A percentile compares a stretch with the other conserved stretches of the same genome.
These are phyloP conservation scores for Delphinus delphis DNA, from an alignment of 2,113 vertebrate genomes.

Conservation along the genomic window DNA sequence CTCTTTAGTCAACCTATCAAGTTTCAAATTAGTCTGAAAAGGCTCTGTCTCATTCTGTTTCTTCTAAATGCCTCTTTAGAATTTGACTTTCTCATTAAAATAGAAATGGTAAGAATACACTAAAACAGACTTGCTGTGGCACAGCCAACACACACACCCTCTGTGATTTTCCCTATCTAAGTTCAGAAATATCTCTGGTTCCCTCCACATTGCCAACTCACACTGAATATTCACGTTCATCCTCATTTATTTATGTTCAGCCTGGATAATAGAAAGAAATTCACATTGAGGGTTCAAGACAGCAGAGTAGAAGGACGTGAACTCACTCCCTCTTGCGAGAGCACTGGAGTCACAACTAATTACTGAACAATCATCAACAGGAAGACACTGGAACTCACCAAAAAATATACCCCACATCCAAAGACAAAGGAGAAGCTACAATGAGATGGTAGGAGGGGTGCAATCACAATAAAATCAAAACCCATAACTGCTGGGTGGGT, in stretches of 20 bases:
- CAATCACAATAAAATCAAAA: too few relatives aligned
- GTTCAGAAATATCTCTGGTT: neutral
- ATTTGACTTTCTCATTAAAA: slow-evolving; percentile 51
- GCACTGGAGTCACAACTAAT: too few relatives aligned
- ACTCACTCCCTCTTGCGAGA: too few relatives aligned
- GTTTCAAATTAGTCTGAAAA: slow-evolving; percentile 25
- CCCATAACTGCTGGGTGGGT: too few relatives aligned
- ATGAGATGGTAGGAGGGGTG: too few relatives aligned
- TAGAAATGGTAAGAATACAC: neutral
- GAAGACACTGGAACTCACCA: too few relatives aligned
- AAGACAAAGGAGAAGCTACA: too few relatives aligned
- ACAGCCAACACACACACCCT: neutral
- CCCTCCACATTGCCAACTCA: neutral
- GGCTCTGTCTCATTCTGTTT: slow-evolving; percentile 5
- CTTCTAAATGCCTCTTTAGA: slow-evolving; percentile 3
- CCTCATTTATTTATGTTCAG: neutral
- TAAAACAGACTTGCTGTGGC: neutral
- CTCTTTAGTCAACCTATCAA: neutral
- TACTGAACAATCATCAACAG: too few relatives aligned
- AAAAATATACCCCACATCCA: too few relatives aligned
- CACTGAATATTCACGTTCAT: neutral
- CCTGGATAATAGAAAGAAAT: neutral
- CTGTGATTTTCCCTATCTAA: neutral
- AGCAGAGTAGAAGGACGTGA: too few relatives aligned
- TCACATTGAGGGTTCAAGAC: neutral